Base-by-base conservation (phyloP, 2,113 vertebrate genomes). In the Indicator maculatus region DNA sequence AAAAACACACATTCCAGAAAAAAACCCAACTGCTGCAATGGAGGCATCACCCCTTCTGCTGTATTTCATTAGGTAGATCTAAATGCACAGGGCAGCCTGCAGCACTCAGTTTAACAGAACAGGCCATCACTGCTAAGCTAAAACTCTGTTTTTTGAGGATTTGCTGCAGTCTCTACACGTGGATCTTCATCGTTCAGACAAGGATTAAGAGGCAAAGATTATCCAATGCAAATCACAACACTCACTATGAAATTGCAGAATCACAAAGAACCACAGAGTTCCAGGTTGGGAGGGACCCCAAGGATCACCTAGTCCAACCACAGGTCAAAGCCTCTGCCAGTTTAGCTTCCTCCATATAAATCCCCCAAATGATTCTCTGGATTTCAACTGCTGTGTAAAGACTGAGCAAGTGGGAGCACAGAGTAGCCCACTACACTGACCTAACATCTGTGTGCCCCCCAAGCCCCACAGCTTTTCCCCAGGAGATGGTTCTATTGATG, bases 321-420 rank as follows among this genome's bases (percentile, higher is more conserved):
- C 47, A 23, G 47, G 47, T 23, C 47, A 38, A 53, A 55, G 74
- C 28, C 8, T 24, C 2, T 17, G 39, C 31, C 31, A 10, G 74
- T 71, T 71, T 33, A 72, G 36, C 44, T 73, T 92, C 61, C 73
- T 89, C 58, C 33, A 30, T 17, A 70, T 50, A 90, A 93, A 90
- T 52, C 77, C 64, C 69, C 71, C 38, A 93, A 83, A 77, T 31
- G 12, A 63, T 80, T 79, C 47, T 45, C 1, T 3, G 38, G 30
- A 76, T 79, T 89, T 89, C 53, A 75, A 19, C 7, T 7, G 27
- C 39, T 3, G 2, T 1, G 33, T 24, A 71, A 77, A 63, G 56
- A 81, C 47, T 6, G 16, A 39, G 10, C 30, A 27, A 55, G 17
- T 10, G 28, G 41, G 65, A 71, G 67, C 45, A 53, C 26, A 24